phyloP scores from a whole-genome alignment of 2,113 vertebrate species.

The Herpailurus yagouaroundi region DNA sequence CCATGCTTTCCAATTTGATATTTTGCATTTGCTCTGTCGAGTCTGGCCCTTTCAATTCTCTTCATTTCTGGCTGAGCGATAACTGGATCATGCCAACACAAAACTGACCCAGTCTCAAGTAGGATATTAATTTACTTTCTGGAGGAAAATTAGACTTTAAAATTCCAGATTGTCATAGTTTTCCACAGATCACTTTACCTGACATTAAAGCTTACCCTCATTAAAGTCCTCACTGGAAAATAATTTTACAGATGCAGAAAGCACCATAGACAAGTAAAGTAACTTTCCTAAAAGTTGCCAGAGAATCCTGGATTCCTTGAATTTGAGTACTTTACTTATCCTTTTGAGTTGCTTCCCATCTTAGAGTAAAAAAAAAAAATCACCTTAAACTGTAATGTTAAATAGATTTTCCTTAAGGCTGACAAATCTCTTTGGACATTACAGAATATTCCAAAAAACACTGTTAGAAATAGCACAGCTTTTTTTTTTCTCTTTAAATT shows the following conservation, averaged over 20 bases:
- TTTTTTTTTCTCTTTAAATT: conserved; percentile 21
- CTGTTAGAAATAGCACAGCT: background rate
- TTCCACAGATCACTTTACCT: conserved; percentile 54
- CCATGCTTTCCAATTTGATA: conserved; percentile 53
- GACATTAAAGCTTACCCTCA: conserved; percentile 12
- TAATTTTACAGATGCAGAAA: conserved; percentile 50
- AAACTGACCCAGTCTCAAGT: conserved; percentile 41
- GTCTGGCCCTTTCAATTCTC: conserved; percentile 25
- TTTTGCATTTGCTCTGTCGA: conserved; percentile 44
- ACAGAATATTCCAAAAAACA: conserved; percentile 8
- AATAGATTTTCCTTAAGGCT: conserved; percentile 58
- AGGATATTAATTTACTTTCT: conserved; percentile 64
- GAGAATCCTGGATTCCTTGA: conserved; percentile 26
- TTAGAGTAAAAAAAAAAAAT: background rate
- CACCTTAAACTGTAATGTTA: conserved; percentile 15
- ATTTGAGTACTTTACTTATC: conserved; percentile 21
- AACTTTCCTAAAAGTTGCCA: conserved; percentile 36
- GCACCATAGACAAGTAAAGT: background rate
- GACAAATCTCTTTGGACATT: conserved; percentile 31
- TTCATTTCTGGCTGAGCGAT: conserved; percentile 52
- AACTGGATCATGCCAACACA: conserved; percentile 28
- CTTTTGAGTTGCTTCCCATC: background rate
- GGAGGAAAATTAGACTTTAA: conserved; percentile 61
- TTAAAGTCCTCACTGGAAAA: conserved; percentile 46
- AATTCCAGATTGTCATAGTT: conserved; percentile 63